Percentiles rank a stretch among this genome's conserved stretches.
Evolutionary conservation across 2,113 vertebrate genomes (phyloP).

Genomic region (Forbesichthys papilliferus): DNA sequence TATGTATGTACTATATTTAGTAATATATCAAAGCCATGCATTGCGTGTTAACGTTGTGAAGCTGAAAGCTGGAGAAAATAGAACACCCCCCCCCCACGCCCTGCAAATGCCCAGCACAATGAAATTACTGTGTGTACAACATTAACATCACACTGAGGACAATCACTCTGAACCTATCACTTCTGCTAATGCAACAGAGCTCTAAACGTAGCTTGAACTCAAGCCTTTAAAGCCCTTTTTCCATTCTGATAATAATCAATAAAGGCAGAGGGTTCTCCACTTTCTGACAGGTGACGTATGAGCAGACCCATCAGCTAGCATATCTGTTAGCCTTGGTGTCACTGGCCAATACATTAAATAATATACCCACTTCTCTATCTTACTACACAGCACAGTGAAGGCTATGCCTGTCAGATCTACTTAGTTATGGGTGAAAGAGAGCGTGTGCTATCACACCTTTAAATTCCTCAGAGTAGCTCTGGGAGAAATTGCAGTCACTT

Average conservation of each 20-base stretch:
- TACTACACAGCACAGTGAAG: not conserved
- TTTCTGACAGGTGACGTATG: slow-evolving; percentile 25
- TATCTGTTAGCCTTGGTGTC: slow-evolving; percentile 20
- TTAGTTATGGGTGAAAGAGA: slow-evolving; percentile 27
- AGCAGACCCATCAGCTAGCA: slow-evolving; percentile 9
- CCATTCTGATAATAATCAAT: not conserved
- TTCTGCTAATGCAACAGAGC: slow-evolving; percentile 1
- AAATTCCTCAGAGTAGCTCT: slow-evolving; percentile 36
- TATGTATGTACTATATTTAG: slow-evolving; percentile 35
- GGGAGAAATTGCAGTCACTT: slow-evolving; percentile 39
- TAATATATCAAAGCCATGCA: slow-evolving; percentile 49
- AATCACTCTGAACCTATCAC: not conserved
- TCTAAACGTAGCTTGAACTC: not conserved
- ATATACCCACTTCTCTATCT: slow-evolving; percentile 17
- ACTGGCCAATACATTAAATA: slow-evolving; percentile 30
- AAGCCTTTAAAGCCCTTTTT: not conserved
- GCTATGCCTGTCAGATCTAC: slow-evolving; percentile 19
- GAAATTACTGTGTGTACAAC: slow-evolving; percentile 9
- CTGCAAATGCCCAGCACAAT: not conserved
- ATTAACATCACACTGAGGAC: not conserved
- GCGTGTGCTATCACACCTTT: slow-evolving; percentile 46
- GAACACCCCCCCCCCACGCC: slow-evolving; percentile 10
- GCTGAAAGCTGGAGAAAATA: slow-evolving; percentile 35
- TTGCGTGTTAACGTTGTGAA: slow-evolving; percentile 38
- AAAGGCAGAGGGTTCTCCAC: slow-evolving; percentile 20